These are phyloP conservation scores for Fissipunctia ypsillon DNA, from an alignment of 2,888 invertebrate species.

Conservation along the genomic window DNA sequence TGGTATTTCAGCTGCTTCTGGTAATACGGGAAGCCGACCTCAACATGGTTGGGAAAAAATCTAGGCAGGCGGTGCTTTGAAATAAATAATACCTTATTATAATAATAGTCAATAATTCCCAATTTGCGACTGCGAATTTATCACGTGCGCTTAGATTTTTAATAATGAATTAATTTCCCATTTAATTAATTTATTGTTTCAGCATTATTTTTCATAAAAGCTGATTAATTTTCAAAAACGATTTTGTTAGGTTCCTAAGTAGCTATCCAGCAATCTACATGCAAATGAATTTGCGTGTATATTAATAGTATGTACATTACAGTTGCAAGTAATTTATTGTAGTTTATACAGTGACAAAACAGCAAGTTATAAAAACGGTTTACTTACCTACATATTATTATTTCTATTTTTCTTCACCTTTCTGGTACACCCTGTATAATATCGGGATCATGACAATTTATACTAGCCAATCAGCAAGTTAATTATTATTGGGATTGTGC, in stretches of 20 bases:
- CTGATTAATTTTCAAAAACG: neutral
- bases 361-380: neutral
- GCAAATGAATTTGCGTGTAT: neutral
- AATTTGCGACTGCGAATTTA: no score
- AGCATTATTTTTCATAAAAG: neutral
- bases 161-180: neutral
- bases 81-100: neutral
- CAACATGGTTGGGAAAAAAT: no score
- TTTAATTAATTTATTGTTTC: neutral
- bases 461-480: neutral
- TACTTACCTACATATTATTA: neutral
- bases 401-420: neutral
- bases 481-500: slow-evolving; percentile 12
- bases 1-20: no score
- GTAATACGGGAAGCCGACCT: no score
- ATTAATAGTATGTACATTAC: neutral
- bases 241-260: accelerated
- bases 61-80: no score
- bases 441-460: neutral
- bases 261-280: neutral
- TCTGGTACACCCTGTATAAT: no score
- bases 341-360: neutral
- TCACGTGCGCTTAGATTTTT: neutral
- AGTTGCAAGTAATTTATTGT: neutral
- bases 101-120: neutral